Evolutionary conservation across 1,140 invertebrate genomes (phyloP), one percentile per base, ranked within the genome.

Genomic region (Dryas iulia): DNA sequence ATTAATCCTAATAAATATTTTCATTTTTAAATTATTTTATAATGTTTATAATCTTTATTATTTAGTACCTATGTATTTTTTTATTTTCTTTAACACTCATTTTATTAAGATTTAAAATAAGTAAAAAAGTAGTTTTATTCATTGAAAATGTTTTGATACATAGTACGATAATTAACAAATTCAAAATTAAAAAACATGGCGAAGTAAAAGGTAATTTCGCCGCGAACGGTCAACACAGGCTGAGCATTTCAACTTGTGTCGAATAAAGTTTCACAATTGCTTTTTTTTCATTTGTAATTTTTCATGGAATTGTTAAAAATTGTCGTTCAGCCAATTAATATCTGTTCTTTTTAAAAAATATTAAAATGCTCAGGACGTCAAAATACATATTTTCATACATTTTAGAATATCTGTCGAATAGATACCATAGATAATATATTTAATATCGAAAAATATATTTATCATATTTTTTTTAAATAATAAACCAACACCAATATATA

Each of bases 401-500:
- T 53, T 61, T 52, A 52, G n/a, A 61, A 47, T 47, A 47, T 21
- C 39, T 47, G 39, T 47, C 18, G 39, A 18, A 47, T 21, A 21
- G 39, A 21, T 47, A 47, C 8, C 14, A 47, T 28, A 28, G 6
- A 28, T 21, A 21, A 21, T 47, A 47, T 21, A 47, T 0, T 47
- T 47, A 18, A 47, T 47, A 18, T 47, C 26, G 12, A 61, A 52
- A 12, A 14, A 47, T 25, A 25, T 25, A 61, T 28, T 21, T 47
- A 52, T 62, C 21, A 21, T 6, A 14, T 12, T 18, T 47, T 47
- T 47, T 35, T 47, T 47, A 10, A 21, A 10, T 47, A 47, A 71
- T 35, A 68, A 68, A 81, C 83, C 82, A 82, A 87, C 86, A 87
- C 84, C 84, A 85, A 86, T 70, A 78, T 78, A 83, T 69, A 73